Conservation (phyloP, 2,888 invertebrate species). For the Lasioglossum vierecki region DNA sequence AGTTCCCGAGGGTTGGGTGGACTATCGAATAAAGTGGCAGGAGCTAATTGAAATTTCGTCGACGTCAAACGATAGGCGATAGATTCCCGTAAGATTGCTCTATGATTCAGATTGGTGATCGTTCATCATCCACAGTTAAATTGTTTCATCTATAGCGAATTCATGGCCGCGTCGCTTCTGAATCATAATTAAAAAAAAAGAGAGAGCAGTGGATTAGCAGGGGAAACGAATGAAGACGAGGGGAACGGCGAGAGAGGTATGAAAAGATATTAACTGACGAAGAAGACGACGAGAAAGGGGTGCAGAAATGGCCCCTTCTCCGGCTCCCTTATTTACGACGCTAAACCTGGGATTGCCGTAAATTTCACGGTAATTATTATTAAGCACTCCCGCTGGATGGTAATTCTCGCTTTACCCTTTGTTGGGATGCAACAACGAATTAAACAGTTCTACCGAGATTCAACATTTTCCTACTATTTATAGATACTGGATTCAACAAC, state of each 20-base stretch:
- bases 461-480: background rate
- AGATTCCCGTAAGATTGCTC: background rate
- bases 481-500: background rate
- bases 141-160: background rate
- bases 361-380: conserved; percentile 72
- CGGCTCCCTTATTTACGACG: conserved; percentile 59
- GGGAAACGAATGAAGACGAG: conserved; percentile 18
- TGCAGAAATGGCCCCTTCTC: conserved; percentile 48
- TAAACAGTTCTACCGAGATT: conserved; percentile 17
- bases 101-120: background rate
- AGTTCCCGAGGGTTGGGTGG: background rate
- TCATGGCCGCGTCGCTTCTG: conserved; percentile 35
- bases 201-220: conserved; percentile 17
- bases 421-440: conserved; percentile 53
- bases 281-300: conserved; percentile 28
- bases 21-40: background rate
- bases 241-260: background rate
- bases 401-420: conserved; percentile 66
- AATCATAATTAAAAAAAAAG: conserved; percentile 57
- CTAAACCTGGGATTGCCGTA: conserved; percentile 56
- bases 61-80: background rate
- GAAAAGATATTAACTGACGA: conserved; percentile 36
- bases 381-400: conserved; percentile 71
- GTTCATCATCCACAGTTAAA: background rate
- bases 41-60: background rate